Base-by-base conservation (phyloP, 2,797 vertebrate species). In the Myiothlypis chrysogaster region DNA sequence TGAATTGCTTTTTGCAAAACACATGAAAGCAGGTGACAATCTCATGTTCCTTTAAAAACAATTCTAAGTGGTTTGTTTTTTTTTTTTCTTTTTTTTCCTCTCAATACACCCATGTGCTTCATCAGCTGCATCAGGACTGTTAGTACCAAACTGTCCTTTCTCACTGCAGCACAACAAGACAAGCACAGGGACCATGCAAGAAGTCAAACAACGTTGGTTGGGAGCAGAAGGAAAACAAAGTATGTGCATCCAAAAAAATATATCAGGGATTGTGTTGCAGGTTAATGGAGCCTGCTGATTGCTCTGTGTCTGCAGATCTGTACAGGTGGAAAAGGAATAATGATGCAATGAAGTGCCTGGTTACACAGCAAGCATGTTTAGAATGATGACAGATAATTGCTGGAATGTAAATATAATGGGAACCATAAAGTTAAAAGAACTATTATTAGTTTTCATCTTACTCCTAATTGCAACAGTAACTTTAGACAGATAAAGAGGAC, bases 1-100 rank as follows among this genome's bases (percentile, higher is more conserved):
- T 82, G 39, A 90, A 65, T 85, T 88, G 73, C 88, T 87, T 92
- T 96, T 95, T 89, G 90, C 61, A 91, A 46, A 92, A 86, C 21
- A 87, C 68, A 91, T 23, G 47, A 63, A 92, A 80, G 22, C 60
- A 92, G 82, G 57, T 87, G 52, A 73, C 78, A 79, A 15, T 23
- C 30, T 85, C 37, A 13, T 22, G 15, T 32, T 50, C 28, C 30
- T 87, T 91, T 80, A 65, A 57, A 89, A 94, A 73, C 59, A 19
- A 53, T 81, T 78, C 35, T 1, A 60, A 60, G 13, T 24, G 28
- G 2, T 34, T 77, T 28, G 4, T 46, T 63, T 34, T 35, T 18
- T 8, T 4, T 12, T 37, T 46, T 37, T 12, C 37, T 12, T 23
- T 22, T 9, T 27, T 14, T 5, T 24, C 2, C 4, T 23, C 34